A percentile compares a stretch with the other conserved stretches of the same genome.
Evolutionary conservation across 2,888 invertebrate genomes (phyloP).

Genomic region (Spisula solida): DNA sequence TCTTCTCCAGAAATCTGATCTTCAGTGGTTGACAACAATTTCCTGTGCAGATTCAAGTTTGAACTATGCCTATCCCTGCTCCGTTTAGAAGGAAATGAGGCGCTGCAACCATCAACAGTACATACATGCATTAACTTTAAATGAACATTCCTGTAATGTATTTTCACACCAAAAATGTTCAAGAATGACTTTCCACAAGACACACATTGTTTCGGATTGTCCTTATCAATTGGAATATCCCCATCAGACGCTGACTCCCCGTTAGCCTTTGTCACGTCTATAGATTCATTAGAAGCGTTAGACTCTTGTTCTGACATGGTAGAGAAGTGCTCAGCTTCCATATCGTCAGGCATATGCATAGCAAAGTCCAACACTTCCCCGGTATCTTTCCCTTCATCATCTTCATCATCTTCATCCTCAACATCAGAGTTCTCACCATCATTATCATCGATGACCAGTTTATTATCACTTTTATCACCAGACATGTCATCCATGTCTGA

Average conservation of each 20-base stretch:
- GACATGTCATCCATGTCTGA: constrained; percentile 56
- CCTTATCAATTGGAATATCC: constrained; percentile 96
- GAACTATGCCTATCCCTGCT: constrained; percentile 97
- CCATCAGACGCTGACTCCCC: constrained; percentile 72
- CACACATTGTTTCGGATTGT: constrained; percentile 96
- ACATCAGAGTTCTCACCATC: constrained; percentile 90
- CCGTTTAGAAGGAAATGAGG: constrained; percentile 97
- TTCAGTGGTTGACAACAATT: constrained; percentile 90
- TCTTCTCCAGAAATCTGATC: constrained; percentile 60
- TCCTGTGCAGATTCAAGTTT: constrained; percentile 96
- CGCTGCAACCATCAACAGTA: constrained; percentile 97
- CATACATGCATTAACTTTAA: constrained; percentile 98
- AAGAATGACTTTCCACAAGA: constrained; percentile 97
- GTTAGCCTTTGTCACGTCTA: constrained; percentile 69
- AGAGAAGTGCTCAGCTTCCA: constrained; percentile 56
- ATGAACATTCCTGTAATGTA: constrained; percentile 98
- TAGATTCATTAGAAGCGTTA: constrained; percentile 68
- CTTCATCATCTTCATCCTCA: constrained; percentile 92
- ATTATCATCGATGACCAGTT: constrained; percentile 73
- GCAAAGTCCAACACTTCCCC: constrained; percentile 68
- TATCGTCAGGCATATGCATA: constrained; percentile 59
- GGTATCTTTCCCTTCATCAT: constrained; percentile 62
- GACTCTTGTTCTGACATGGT: constrained; percentile 62
- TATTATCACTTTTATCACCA: constrained; percentile 58
- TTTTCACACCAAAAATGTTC: constrained; percentile 96